Evolutionary conservation across 2,113 vertebrate species (phyloP).

Genomic region (Gymnorhina tibicen): DNA sequence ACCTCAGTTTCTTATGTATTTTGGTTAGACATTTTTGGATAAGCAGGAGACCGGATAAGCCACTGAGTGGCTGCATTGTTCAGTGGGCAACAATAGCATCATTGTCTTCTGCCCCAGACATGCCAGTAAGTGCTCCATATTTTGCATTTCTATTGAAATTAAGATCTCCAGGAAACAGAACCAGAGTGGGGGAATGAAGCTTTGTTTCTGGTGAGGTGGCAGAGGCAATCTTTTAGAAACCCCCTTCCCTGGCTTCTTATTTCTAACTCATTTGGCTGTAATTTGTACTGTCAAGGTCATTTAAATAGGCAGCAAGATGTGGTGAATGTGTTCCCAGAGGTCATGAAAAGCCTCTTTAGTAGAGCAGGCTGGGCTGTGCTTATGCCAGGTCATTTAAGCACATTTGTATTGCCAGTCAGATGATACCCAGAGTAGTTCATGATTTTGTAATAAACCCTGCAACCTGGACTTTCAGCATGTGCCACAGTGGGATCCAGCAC

Average conservation of each 20-base stretch:
- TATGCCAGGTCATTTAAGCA: constrained; percentile 55
- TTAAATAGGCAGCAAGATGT: constrained; percentile 41
- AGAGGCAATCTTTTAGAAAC: neutral
- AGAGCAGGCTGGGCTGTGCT: constrained; percentile 16
- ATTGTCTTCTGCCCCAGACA: constrained; percentile 44
- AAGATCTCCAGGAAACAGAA: constrained; percentile 15
- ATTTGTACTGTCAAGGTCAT: constrained; percentile 64
- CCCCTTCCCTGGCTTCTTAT: neutral
- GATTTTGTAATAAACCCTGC: constrained; percentile 16
- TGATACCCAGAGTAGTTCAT: neutral
- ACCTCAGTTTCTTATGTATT: neutral
- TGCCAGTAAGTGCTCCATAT: constrained; percentile 10
- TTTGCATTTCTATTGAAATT: constrained; percentile 54
- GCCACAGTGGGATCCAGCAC: neutral
- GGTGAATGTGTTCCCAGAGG: constrained; percentile 49
- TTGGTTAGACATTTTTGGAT: neutral
- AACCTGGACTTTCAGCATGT: neutral
- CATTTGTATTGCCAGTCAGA: constrained; percentile 46
- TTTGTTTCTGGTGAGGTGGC: constrained; percentile 28
- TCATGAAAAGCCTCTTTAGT: constrained; percentile 62
- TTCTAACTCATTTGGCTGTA: constrained; percentile 31
- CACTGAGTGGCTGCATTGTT: constrained; percentile 36
- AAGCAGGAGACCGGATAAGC: neutral
- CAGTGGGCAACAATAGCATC: neutral
- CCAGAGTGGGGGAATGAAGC: neutral